Percentiles rank a stretch among this genome's conserved stretches.
These are phyloP conservation scores for Anodontia alba DNA, from an alignment of 2,888 invertebrate genomes.

Conservation along the genomic window DNA sequence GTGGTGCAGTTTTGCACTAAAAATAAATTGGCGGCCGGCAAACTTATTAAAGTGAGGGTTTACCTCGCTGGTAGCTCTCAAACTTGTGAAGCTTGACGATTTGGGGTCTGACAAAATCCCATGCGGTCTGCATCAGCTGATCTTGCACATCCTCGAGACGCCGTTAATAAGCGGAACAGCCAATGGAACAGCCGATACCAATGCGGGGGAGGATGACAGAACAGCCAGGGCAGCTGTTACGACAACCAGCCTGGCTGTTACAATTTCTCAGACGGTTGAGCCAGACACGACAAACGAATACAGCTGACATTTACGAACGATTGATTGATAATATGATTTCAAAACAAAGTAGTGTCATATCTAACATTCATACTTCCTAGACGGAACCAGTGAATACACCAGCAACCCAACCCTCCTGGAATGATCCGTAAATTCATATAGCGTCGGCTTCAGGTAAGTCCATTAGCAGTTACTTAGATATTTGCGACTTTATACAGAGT, in stretches of 20 bases:
- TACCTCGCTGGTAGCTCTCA: background rate
- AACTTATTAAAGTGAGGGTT: background rate
- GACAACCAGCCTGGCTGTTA: background rate
- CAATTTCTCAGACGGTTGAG: background rate
- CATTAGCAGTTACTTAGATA: background rate
- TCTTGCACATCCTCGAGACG: background rate
- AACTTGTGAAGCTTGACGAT: background rate
- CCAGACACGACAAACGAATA: background rate
- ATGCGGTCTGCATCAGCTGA: background rate
- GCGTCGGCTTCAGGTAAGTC: conserved; percentile 1
- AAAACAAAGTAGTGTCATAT: background rate
- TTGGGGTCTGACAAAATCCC: background rate
- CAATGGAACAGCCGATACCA: background rate
- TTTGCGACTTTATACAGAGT: background rate
- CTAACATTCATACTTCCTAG: background rate
- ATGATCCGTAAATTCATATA: background rate
- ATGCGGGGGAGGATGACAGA: no score
- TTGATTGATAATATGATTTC: background rate
- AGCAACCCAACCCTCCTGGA: background rate
- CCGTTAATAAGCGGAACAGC: background rate
- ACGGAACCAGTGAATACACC: background rate
- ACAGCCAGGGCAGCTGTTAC: background rate
- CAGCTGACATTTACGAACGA: background rate
- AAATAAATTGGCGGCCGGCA: background rate
- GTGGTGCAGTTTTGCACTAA: background rate